Percentiles rank a stretch among this genome's conserved stretches.
These are phyloP conservation scores for Netelia virgata DNA, from an alignment of 2,888 invertebrate genomes.

Conservation along the genomic window DNA sequence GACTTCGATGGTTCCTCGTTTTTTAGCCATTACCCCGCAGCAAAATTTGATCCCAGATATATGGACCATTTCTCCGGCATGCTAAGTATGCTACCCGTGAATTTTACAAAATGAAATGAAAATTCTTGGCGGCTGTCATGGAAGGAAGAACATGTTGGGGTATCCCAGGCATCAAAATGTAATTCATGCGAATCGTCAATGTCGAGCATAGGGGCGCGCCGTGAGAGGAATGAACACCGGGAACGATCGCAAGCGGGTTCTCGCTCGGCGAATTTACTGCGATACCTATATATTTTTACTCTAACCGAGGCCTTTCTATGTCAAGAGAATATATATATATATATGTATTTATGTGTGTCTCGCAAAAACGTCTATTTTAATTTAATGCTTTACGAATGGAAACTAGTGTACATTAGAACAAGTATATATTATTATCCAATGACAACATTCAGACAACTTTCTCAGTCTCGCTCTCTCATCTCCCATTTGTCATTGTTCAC, in stretches of 20 bases:
- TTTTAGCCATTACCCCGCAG: not conserved
- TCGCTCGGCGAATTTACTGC: constrained; percentile 47
- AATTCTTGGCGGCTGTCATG: constrained; percentile 19
- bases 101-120: constrained; percentile 17
- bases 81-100: not conserved
- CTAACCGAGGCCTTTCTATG: constrained; percentile 15
- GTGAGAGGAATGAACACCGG: constrained; percentile 39
- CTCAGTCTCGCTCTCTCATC: not conserved
- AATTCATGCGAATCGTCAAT: constrained; percentile 53
- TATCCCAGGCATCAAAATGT: constrained; percentile 32
- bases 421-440: constrained; percentile 9
- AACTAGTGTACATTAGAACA: not conserved
- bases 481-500: no score
- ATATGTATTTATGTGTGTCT: not conserved
- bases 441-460: not conserved
- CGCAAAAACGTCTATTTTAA: constrained; percentile 44
- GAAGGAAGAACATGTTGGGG: constrained; percentile 8
- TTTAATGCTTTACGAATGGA: constrained; percentile 28
- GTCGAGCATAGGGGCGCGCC: constrained; percentile 24
- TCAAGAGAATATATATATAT: constrained; percentile 13
- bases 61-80: not conserved
- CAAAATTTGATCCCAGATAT: not conserved
- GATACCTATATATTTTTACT: constrained; percentile 45
- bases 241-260: constrained; percentile 10
- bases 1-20: not conserved